Conservation (phyloP, 2,113 vertebrate genomes). For the Nipponia nippon region DNA sequence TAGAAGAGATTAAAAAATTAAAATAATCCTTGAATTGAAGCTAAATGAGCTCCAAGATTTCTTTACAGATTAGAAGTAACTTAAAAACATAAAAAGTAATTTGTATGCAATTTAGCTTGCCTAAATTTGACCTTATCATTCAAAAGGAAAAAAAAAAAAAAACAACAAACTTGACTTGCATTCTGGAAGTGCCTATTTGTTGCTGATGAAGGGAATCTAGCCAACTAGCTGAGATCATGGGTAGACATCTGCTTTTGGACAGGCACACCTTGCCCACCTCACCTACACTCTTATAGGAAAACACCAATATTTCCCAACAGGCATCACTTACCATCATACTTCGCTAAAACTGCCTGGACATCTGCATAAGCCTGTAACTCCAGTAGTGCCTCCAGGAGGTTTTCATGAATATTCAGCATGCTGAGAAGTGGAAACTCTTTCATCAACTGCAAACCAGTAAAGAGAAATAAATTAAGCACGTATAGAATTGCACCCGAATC, state of each 20-base stretch:
- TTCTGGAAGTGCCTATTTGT: neutral
- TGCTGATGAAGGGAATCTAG: neutral
- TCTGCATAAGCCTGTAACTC: slow-evolving; percentile 98
- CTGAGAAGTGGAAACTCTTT: slow-evolving; percentile 97
- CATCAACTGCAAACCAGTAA: slow-evolving; percentile 85
- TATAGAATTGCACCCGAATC: neutral
- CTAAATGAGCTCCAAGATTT: neutral
- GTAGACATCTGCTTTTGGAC: neutral
- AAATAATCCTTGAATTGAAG: neutral
- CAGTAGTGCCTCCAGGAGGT: slow-evolving; percentile 94
- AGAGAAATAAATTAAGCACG: neutral
- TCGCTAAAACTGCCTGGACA: slow-evolving; percentile 96
- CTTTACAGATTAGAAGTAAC: neutral
- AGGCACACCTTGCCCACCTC: neutral
- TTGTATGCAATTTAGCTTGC: neutral
- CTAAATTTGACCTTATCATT: neutral
- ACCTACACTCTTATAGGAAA: accelerated
- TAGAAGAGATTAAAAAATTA: neutral
- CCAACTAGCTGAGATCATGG: neutral
- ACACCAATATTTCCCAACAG: neutral
- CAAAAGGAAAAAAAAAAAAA: neutral
- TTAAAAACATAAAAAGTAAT: neutral
- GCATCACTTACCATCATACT: slow-evolving; percentile 89
- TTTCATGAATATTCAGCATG: slow-evolving; percentile 99
- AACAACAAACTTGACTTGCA: neutral